A percentile compares a stretch with the other conserved stretches of the same genome.
phyloP scores from a whole-genome alignment of 2,797 vertebrate genomes.

The Microhierax caerulescens region DNA sequence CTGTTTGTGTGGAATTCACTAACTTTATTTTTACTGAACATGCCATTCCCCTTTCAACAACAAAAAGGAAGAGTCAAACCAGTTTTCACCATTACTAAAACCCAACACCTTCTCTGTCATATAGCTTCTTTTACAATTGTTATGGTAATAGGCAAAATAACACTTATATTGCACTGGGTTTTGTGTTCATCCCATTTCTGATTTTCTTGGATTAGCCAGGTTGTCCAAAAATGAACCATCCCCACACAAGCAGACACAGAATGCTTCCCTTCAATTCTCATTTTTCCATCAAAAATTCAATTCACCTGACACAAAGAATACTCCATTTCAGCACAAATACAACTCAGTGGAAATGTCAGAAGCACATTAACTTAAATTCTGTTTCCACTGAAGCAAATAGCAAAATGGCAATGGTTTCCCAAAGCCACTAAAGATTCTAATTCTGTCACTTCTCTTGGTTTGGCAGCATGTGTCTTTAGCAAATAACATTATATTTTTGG shows the following conservation, averaged over 20 bases:
- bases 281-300: background rate
- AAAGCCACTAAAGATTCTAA: background rate
- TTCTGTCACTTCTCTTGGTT: background rate
- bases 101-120: background rate
- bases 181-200: background rate
- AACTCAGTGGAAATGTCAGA: background rate
- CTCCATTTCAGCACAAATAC: background rate
- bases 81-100: background rate
- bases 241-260: background rate
- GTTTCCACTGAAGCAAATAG: background rate
- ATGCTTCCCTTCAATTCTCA: background rate
- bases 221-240: background rate
- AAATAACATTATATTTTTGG: background rate
- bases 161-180: background rate
- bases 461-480: background rate
- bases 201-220: background rate
- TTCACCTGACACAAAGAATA: background rate
- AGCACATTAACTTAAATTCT: background rate
- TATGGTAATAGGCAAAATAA: background rate
- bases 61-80: background rate
- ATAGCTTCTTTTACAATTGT: background rate
- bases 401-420: background rate
- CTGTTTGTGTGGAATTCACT: background rate
- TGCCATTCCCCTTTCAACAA: background rate
- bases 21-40: background rate